A percentile compares a stretch with the other conserved stretches of the same genome.
These are phyloP conservation scores for Smutsia gigantea DNA, from an alignment of 2,797 vertebrate species.

Conservation along the genomic window DNA sequence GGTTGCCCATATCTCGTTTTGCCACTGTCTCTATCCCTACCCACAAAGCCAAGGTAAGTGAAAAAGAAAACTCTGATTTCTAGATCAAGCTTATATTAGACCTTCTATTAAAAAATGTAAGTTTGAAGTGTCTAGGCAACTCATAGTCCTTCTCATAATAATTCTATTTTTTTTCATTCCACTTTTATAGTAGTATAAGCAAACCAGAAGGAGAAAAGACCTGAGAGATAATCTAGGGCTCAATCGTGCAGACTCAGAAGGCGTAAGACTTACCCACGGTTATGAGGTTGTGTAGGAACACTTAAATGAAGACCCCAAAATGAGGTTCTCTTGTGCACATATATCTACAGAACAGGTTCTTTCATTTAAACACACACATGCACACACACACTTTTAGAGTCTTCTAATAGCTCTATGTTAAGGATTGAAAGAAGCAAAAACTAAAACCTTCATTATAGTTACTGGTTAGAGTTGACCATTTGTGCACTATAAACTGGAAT, in stretches of 20 bases:
- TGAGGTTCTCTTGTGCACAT: not conserved
- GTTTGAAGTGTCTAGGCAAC: not conserved
- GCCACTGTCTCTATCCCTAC: not conserved
- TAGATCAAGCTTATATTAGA: not conserved
- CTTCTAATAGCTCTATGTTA: not conserved
- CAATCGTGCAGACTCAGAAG: not conserved
- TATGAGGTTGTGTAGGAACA: not conserved
- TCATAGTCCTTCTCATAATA: not conserved
- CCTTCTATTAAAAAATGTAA: not conserved
- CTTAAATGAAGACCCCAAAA: not conserved
- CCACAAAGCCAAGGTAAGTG: not conserved
- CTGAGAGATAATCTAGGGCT: not conserved
- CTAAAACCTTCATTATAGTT: slow-evolving; percentile 26
- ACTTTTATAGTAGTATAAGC: not conserved
- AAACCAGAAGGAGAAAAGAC: not conserved
- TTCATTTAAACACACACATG: not conserved
- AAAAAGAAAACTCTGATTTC: not conserved
- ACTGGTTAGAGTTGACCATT: not conserved
- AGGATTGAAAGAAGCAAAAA: slow-evolving; percentile 25
- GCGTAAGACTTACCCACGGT: not conserved
- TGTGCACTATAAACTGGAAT: not conserved
- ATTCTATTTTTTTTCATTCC: not conserved
- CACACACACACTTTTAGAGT: not conserved
- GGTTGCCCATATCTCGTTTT: not conserved
- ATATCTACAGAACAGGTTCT: not conserved